phyloP scores from a whole-genome alignment of 2,888 invertebrate species.

The Cephus runcator region DNA sequence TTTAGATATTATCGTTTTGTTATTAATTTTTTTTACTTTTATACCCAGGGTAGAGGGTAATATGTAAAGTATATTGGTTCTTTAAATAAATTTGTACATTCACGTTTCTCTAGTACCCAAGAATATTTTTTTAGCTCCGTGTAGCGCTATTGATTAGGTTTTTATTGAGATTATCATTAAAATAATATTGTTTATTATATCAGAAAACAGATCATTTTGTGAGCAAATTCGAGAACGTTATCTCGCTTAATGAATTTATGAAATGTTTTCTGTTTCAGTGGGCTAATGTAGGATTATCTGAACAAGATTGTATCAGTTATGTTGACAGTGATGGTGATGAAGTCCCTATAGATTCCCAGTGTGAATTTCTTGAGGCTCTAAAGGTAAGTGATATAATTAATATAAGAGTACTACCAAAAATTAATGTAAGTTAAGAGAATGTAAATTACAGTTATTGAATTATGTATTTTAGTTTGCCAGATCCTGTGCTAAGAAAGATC shows the following conservation, averaged over 20 bases:
- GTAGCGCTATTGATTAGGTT: background rate
- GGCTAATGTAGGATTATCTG: slow-evolving; percentile 28
- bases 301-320: slow-evolving; percentile 63
- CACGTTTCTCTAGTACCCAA: background rate
- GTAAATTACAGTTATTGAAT: background rate
- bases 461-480: slow-evolving; percentile 11
- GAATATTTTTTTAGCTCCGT: background rate
- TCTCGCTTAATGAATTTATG: background rate
- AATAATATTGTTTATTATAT: background rate
- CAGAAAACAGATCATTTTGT: background rate
- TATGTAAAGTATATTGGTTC: background rate
- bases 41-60: background rate
- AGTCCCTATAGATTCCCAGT: slow-evolving; percentile 63
- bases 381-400: slow-evolving; percentile 33
- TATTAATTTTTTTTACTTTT: background rate
- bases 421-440: background rate
- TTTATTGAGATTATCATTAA: background rate
- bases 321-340: slow-evolving; percentile 62
- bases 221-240: background rate
- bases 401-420: background rate
- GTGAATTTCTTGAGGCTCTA: slow-evolving; percentile 64
- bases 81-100: background rate
- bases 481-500: slow-evolving; percentile 9
- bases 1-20: background rate
- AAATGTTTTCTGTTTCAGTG: background rate